Base-by-base conservation (phyloP, 2,797 vertebrate genomes). In the Rhinophrynus dorsalis region DNA sequence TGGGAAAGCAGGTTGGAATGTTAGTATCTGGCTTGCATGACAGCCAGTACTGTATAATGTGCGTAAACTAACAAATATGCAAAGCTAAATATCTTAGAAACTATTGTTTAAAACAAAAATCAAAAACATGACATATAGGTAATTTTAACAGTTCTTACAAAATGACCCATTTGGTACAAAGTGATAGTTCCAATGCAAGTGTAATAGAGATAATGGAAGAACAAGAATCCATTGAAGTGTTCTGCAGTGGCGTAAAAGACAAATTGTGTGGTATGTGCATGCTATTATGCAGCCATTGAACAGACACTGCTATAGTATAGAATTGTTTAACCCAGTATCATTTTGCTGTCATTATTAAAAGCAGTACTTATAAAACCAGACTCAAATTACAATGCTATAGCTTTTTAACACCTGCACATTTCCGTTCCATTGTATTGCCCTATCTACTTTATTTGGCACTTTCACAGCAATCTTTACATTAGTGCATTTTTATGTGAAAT, bases 261-360 rank as follows among this genome's bases (percentile, higher is more conserved):
- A 32, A 54, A 35, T 23, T 50, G 7, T 35, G 18, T 24, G 11
- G 63, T 20, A 62, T 62, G 40, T 18, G 38, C 24, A 47, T 48
- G 62, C 62, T 42, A 65, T 60, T 40, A 52, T 44, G 29, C 24
- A 15, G 27, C 13, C 37, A 21, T 11, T 59, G 33, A 69, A 24
- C 18, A 21, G 13, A 35, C 35, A 69, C 30, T 45, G 48, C 37
- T 54, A 47, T 47, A 17, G 38, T 10, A 20, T 38, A 20, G 20
- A 56, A 45, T 67, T 24, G 38, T n/a, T 45, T 17, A 54, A 54
- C 44, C 48, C 67, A 44, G 35, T 15, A 33, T 15, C n/a, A n/a
- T 60, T 69, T 33, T 44, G 15, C 67, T 61, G 37, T 54, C 37
- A 54, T 7, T 32, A 37, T 20, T 54, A 40, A 35, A 62, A 50